A percentile compares a stretch with the other conserved stretches of the same genome.
phyloP scores from a whole-genome alignment of 2,113 vertebrate species.

The Tragelaphus buxtoni region DNA sequence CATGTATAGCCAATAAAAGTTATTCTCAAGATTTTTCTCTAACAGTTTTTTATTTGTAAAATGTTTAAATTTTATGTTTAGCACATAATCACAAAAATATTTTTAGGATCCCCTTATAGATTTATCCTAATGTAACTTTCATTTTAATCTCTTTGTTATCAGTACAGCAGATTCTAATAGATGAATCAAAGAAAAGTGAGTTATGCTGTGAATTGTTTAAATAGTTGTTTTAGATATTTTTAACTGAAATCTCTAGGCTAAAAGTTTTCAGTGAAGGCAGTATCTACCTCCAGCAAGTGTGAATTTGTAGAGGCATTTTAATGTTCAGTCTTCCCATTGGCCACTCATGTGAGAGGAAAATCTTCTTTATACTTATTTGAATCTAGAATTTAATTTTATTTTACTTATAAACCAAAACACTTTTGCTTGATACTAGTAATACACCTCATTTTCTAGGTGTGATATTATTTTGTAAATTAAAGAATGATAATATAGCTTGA shows the following conservation, averaged over 20 bases:
- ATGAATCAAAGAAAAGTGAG: not conserved
- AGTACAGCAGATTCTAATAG: not conserved
- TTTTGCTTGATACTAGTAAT: not conserved
- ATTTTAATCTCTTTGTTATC: not conserved
- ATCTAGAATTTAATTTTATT: not conserved
- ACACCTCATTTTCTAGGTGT: not conserved
- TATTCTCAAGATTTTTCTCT: not conserved
- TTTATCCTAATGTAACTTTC: not conserved
- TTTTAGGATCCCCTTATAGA: not conserved
- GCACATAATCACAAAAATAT: not conserved
- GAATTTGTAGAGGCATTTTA: not conserved
- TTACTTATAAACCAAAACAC: not conserved
- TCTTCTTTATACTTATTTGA: not conserved
- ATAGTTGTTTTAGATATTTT: not conserved
- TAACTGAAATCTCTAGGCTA: not conserved
- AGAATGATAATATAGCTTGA: not conserved
- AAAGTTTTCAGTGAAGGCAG: not conserved
- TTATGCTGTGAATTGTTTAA: not conserved
- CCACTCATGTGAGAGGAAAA: not conserved
- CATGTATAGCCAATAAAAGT: not conserved
- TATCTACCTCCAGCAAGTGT: not conserved
- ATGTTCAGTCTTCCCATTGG: not conserved
- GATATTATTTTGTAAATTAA: not conserved
- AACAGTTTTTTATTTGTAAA: not conserved
- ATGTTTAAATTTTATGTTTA: not conserved